Base-by-base conservation (phyloP, 1,140 invertebrate genomes). In the Ephestia elutella region DNA sequence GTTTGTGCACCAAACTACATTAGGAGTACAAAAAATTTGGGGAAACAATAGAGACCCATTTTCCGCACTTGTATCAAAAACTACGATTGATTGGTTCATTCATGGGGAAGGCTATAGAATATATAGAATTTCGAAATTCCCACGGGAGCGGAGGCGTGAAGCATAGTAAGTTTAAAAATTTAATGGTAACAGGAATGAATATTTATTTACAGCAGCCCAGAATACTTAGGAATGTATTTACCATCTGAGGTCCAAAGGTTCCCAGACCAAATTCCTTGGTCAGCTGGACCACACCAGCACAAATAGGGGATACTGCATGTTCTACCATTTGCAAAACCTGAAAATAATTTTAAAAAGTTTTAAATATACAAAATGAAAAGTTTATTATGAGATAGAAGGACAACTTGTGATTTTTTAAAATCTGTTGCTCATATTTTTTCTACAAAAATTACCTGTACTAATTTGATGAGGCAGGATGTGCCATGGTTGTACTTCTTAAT, bases 401-500 rank as follows among this genome's bases (percentile, higher is more conserved):
- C n/a, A n/a, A n/a, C 7, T 25, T 7, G 21, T 25, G 21, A 3
- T 25, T 17, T 15, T 49, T 49, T 49, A 17, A 49, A 17, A 17
- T n/a, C 5, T 5, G 5, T 9, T 7, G 8, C 13, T 7, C 3
- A 50, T 8, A 9, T 18, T 50, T 15, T 50, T 4, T 20, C 1
- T 50, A 50, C 11, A 63, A 18, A 48, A n/a, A 44, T 54, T 38
- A 93, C 92, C 90, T 93, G 92, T 60, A 93, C 91, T 63, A 93
- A 86, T 86, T 92, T 92, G 20, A 93, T 90, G 25, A 91, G 89
- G 70, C 92, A 93, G 44, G 90, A 91, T 15, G 93, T 89, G 0
- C 91, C 92, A 87, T 97, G 95, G 70, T 95, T 95, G 75, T 95
- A 96, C 48, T 91, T 92, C 75, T 96, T 96, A 19, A 97, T 92